Base-by-base conservation (phyloP, 2,797 vertebrate genomes). In the Neosalanx taihuensis region DNA sequence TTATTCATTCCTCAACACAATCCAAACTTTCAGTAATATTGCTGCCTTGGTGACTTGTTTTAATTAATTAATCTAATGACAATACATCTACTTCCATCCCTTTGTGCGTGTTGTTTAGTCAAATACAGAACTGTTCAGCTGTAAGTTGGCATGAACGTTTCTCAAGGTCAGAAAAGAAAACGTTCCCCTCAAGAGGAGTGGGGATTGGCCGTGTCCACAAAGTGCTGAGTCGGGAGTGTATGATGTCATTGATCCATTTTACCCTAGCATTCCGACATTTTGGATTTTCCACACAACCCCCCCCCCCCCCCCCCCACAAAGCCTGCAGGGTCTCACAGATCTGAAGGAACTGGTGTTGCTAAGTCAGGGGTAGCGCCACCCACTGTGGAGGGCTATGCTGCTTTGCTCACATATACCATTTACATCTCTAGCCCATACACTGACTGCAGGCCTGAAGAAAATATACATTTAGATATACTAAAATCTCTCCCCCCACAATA, bases 51-150 rank as follows among this genome's bases (percentile, higher is more conserved):
- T 9, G 26, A 61, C 29, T 7, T 29, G 26, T 84, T 75, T 79
- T 77, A 82, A 75, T 88, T 89, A 90, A 90, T 89, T 91, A 29
- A 57, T 26, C 64, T 73, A 83, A 6, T 69, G 4, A 76, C 72
- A 66, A 68, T 37, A 84, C 76, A 83, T 75, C 78, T 80, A 85
- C 71, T 75, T 75, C 74, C 79, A 72, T 61, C 20, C 72, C 18
- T 53, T 88, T 90, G 88, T 90, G 86, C 84, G 79, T 88, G 83
- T 74, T 81, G 87, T 85, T 85, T 78, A 23, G 74, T 77, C 67
- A 85, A 81, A 80, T 74, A 86, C 69, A 86, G 76, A 79, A 79
- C 23, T 65, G 74, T 49, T 78, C 9, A 66, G 49, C 30, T 23
- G 64, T 29, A 69, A 53, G 17, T 26, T 65, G 58, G 46, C 15